phyloP scores from a whole-genome alignment of 2,797 vertebrate genomes.

The Potorous gilbertii region DNA sequence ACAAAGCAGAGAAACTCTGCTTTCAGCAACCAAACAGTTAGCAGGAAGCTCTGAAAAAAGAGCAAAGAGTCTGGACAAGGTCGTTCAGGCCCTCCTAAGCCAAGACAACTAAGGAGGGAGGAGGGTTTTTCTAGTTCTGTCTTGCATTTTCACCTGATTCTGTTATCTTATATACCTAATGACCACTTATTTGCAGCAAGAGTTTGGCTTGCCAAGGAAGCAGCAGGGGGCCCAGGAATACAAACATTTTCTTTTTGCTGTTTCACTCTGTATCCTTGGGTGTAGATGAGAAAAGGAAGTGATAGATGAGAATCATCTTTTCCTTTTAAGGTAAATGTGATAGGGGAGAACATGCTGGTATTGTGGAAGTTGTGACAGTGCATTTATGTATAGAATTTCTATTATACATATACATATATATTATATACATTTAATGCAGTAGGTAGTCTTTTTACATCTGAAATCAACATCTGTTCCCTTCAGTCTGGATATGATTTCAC shows the following conservation, averaged over 20 bases:
- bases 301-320: constrained; percentile 48
- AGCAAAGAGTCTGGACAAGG: neutral
- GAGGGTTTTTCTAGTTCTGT: neutral
- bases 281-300: neutral
- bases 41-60: neutral
- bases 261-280: neutral
- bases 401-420: too few relatives aligned
- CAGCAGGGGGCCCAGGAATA: neutral
- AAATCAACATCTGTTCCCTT: neutral
- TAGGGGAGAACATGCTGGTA: constrained; percentile 71
- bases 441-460: neutral
- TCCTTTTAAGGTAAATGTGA: constrained; percentile 70
- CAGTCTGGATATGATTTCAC: neutral
- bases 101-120: neutral
- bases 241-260: neutral
- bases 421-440: too few relatives aligned
- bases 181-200: neutral
- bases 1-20: neutral
- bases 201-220: neutral
- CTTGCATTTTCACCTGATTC: neutral
- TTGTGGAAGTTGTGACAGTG: constrained; percentile 71
- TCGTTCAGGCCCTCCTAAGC: neutral
- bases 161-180: neutral
- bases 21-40: neutral
- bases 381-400: constrained; percentile 71